These are phyloP conservation scores for Sympetrum striolatum DNA, from an alignment of 2,888 invertebrate species.

Conservation along the genomic window DNA sequence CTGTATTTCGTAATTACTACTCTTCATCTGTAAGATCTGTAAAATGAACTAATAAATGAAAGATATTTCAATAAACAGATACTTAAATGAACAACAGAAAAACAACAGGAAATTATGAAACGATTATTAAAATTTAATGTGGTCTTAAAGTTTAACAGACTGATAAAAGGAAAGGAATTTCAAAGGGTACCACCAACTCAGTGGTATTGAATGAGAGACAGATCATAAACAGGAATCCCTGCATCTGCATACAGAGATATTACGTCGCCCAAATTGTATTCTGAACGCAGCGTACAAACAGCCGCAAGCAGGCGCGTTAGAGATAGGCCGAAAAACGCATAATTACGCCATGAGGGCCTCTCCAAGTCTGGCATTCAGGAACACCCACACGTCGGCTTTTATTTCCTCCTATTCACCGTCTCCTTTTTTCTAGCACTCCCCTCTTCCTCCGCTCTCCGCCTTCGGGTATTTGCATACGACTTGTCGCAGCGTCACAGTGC, in stretches of 20 bases:
- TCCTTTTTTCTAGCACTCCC: not conserved
- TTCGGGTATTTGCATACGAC: slow-evolving; percentile 12
- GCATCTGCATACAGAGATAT: not conserved
- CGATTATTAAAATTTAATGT: too few relatives aligned
- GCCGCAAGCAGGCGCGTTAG: not conserved
- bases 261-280: not conserved
- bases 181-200: too few relatives aligned
- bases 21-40: too few relatives aligned
- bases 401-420: not conserved
- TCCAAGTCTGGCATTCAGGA: not conserved
- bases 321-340: not conserved
- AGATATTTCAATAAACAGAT: too few relatives aligned
- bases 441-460: not conserved
- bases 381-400: not conserved
- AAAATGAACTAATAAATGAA: too few relatives aligned
- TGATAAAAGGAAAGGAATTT: too few relatives aligned
- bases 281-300: not conserved
- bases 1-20: too few relatives aligned
- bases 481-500: slow-evolving; percentile 27
- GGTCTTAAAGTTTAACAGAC: too few relatives aligned
- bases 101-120: too few relatives aligned
- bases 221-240: too few relatives aligned
- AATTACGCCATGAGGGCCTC: not conserved
- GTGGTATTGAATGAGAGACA: too few relatives aligned
- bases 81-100: too few relatives aligned